Evolutionary conservation across 2,113 vertebrate genomes (phyloP).

Genomic region (Sakesphorus luctuosus): DNA sequence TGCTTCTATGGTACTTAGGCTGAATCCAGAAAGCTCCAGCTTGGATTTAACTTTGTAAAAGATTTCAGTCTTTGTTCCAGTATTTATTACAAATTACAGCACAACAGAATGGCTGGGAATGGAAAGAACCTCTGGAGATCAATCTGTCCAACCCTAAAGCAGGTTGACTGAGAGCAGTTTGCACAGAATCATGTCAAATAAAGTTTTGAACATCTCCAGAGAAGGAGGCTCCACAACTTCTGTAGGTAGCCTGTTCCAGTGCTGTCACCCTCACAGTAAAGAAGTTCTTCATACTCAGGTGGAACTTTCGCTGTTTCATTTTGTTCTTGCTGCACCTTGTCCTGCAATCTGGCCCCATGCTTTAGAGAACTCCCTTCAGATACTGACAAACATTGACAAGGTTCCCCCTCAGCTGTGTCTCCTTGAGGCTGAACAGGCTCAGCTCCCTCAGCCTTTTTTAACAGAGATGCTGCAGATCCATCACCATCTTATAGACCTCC

Average conservation of each 20-base stretch:
- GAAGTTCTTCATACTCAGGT: background rate
- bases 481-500: background rate
- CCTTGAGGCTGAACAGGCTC: background rate
- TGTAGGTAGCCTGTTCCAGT: background rate
- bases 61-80: background rate
- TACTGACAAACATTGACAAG: accelerated
- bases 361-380: background rate
- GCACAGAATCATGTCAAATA: accelerated
- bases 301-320: background rate
- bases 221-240: background rate
- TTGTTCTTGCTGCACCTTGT: background rate
- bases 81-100: background rate
- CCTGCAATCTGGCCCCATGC: background rate
- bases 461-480: background rate
- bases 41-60: background rate
- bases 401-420: background rate
- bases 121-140: background rate
- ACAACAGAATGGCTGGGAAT: background rate
- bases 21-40: background rate
- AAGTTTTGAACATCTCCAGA: background rate
- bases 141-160: background rate
- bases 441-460: background rate
- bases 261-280: background rate
- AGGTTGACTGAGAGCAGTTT: background rate
- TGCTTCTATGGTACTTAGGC: background rate